These are phyloP conservation scores for Acanthosepion lycidas DNA, from an alignment of 2,888 invertebrate genomes.

Conservation along the genomic window DNA sequence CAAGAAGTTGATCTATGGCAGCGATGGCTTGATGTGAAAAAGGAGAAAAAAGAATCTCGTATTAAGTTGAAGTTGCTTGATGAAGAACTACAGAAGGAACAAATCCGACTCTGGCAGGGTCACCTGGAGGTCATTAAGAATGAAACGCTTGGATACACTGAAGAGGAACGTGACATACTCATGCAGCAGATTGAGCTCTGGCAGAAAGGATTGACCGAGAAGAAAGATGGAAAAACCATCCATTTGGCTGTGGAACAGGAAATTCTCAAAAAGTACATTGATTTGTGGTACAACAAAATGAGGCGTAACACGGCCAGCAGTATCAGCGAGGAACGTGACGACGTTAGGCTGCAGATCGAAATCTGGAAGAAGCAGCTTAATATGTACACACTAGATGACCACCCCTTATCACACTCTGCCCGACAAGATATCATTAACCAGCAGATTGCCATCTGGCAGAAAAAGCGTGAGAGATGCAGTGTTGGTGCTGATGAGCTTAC, in stretches of 20 bases:
- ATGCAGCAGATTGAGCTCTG: conserved; percentile 44
- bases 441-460: conserved; percentile 34
- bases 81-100: conserved; percentile 45
- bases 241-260: conserved; percentile 33
- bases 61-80: conserved; percentile 36
- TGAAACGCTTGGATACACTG: conserved; percentile 33
- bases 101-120: conserved; percentile 42
- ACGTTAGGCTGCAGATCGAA: background rate
- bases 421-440: conserved; percentile 35
- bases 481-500: background rate
- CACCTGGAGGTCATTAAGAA: background rate
- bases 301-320: background rate
- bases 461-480: conserved; percentile 36
- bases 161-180: conserved; percentile 36
- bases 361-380: conserved; percentile 39
- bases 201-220: conserved; percentile 23
- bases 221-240: conserved; percentile 22
- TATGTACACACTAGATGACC: conserved; percentile 20
- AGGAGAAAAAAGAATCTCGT: background rate
- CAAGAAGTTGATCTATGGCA: conserved; percentile 35
- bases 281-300: conserved; percentile 41
- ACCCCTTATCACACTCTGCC: background rate
- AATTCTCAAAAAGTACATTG: conserved; percentile 37
- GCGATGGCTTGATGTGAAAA: conserved; percentile 42
- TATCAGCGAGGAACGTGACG: background rate